phyloP scores from a whole-genome alignment of 2,797 vertebrate species.

The Premnoplex brunnescens region DNA sequence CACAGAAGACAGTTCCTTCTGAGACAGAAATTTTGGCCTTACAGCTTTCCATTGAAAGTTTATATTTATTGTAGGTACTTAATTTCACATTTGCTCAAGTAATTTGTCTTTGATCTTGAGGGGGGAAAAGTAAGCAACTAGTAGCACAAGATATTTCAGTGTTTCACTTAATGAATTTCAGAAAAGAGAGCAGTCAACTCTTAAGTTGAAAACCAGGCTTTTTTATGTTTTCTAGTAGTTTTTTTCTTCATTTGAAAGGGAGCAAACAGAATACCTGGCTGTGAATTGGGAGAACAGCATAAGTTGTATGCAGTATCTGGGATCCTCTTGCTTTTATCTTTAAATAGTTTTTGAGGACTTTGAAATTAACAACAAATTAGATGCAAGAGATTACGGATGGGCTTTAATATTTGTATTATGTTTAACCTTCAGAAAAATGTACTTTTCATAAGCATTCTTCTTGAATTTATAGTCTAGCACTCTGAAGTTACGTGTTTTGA shows the following conservation, averaged over 20 bases:
- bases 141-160: not conserved
- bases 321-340: not conserved
- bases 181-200: not conserved
- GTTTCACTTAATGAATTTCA: not conserved
- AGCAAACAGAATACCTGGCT: not conserved
- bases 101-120: not conserved
- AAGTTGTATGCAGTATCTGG: not conserved
- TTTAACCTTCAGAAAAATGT: not conserved
- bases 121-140: not conserved
- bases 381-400: not conserved
- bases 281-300: not conserved
- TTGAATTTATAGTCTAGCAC: not conserved
- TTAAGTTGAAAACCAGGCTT: not conserved
- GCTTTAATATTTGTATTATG: not conserved
- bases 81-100: not conserved
- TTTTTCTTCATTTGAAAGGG: not conserved
- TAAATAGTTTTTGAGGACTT: not conserved
- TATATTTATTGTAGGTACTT: not conserved
- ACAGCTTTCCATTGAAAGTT: not conserved
- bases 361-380: not conserved
- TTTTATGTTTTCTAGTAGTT: not conserved
- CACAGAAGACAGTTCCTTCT: not conserved
- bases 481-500: not conserved
- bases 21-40: not conserved
- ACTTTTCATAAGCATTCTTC: not conserved